Evolutionary conservation across 2,113 vertebrate species (phyloP).

Genomic region (Hemiprocne comata): DNA sequence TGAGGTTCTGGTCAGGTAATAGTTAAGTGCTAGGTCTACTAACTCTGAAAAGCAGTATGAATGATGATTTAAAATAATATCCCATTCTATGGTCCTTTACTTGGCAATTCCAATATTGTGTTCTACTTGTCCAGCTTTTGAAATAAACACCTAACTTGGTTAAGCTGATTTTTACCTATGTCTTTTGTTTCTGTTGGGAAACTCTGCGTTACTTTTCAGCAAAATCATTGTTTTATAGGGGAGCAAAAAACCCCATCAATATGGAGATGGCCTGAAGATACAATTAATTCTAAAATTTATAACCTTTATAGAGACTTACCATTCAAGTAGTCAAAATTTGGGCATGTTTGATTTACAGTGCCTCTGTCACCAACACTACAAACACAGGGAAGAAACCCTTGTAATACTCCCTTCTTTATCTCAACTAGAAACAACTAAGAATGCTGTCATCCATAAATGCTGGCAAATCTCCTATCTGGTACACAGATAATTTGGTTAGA

Average conservation of each 20-base stretch:
- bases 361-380: not conserved
- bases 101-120: not conserved
- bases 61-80: not conserved
- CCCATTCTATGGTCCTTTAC: not conserved
- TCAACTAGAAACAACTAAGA: not conserved
- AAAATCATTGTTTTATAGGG: not conserved
- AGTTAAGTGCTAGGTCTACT: not conserved
- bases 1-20: not conserved
- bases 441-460: not conserved
- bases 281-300: not conserved
- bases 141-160: not conserved
- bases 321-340: not conserved
- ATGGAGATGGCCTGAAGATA: not conserved
- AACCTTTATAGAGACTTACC: not conserved
- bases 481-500: not conserved
- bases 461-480: not conserved
- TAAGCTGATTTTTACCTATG: not conserved
- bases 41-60: not conserved
- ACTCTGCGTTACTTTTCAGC: not conserved
- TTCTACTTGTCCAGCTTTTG: not conserved
- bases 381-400: not conserved
- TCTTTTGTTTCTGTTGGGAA: not conserved
- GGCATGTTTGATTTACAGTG: not conserved
- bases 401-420: not conserved
- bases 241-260: not conserved